These are phyloP conservation scores for Eupithecia subfuscata DNA, from an alignment of 2,888 invertebrate genomes.

Conservation along the genomic window DNA sequence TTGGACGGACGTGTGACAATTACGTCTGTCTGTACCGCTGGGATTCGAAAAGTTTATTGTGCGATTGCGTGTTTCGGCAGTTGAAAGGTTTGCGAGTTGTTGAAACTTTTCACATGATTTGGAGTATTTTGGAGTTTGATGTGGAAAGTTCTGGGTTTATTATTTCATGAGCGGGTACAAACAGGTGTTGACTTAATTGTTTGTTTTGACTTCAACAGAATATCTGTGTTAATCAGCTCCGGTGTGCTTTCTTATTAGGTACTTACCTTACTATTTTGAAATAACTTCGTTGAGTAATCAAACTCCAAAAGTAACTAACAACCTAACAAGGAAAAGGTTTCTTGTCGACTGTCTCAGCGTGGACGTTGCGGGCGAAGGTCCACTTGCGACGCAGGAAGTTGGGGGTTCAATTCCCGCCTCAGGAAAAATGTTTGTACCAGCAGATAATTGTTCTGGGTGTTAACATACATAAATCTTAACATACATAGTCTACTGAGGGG, in stretches of 20 bases:
- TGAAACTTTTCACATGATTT: slow-evolving; percentile 10
- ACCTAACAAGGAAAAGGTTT: too few relatives aligned
- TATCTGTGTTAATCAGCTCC: background rate
- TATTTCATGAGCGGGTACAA: background rate
- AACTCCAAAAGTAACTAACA: too few relatives aligned
- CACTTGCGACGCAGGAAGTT: too few relatives aligned
- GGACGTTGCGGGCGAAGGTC: too few relatives aligned
- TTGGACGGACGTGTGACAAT: slow-evolving; percentile 14
- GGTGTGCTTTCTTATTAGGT: background rate
- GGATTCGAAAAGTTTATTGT: slow-evolving; percentile 12
- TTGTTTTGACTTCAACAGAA: background rate
- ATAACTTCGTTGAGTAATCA: too few relatives aligned
- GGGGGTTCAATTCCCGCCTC: too few relatives aligned
- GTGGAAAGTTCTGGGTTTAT: background rate
- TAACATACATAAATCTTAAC: too few relatives aligned
- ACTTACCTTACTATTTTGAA: too few relatives aligned
- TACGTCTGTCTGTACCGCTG: background rate
- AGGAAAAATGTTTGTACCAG: too few relatives aligned
- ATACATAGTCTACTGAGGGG: too few relatives aligned
- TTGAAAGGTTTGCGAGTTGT: background rate
- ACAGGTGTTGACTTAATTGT: background rate
- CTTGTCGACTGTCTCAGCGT: too few relatives aligned
- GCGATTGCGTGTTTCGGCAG: background rate
- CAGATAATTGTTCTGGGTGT: too few relatives aligned
- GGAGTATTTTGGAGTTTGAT: slow-evolving; percentile 5